Evolutionary conservation across 2,888 invertebrate genomes (phyloP).

Genomic region (Xanthia togata): DNA sequence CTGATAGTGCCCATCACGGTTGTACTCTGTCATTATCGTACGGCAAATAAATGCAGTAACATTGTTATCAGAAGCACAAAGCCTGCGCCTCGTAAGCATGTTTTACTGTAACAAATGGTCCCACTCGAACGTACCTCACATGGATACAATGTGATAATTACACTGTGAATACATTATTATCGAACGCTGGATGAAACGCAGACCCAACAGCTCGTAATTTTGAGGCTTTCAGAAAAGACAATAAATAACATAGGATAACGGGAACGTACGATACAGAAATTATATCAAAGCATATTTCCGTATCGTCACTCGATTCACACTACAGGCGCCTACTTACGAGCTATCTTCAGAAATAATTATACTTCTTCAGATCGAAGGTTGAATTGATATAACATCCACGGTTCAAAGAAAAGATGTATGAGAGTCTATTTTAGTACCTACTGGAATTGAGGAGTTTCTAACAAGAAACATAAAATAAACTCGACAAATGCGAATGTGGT

Average conservation of each 20-base stretch:
- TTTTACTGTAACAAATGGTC: slow-evolving; percentile 1
- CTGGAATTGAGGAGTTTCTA: neutral
- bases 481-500: neutral
- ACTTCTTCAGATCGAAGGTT: neutral
- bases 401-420: neutral
- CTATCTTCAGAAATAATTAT: neutral
- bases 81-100: neutral
- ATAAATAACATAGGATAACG: neutral
- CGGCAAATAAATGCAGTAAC: neutral
- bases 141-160: neutral
- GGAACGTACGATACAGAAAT: neutral
- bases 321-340: neutral
- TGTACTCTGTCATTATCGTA: neutral
- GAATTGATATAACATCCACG: neutral
- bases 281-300: neutral
- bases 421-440: neutral
- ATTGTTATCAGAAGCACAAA: neutral
- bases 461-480: neutral
- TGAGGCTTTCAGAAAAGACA: neutral
- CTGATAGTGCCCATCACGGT: neutral
- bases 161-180: neutral
- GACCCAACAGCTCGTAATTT: neutral
- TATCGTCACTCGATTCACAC: neutral
- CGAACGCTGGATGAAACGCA: neutral
- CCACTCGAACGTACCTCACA: neutral